Evolutionary conservation across 2,113 vertebrate genomes (phyloP), one percentile per base, ranked within the genome.

Genomic region (Orcinus orca): DNA sequence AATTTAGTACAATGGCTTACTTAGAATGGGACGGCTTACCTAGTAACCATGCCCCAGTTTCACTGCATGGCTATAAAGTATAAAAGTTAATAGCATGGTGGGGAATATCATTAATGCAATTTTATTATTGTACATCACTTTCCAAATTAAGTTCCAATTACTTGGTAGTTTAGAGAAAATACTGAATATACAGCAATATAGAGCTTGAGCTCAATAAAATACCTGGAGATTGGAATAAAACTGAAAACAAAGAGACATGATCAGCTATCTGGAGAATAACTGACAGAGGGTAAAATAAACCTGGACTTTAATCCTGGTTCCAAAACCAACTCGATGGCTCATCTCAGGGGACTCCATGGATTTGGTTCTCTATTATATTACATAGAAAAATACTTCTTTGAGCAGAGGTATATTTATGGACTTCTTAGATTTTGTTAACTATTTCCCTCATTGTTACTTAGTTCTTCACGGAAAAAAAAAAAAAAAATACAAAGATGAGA

Each of bases 111-210:
- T 97, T 97, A 95, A 93, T 96, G 55, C 33, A 79, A 68, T 96
- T 97, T 98, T 98, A 96, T 96, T 90, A 92, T 76, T 97, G 77
- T 62, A 94, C 36, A 90, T 97, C 85, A 98, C 89, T 97, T 98
- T 92, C 71, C 90, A 97, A 97, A 95, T 97, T 97, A 98, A 97
- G 92, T 53, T 96, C 87, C 92, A 97, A 94, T 95, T 97, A 97
- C 38, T 90, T 86, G n/a, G 76, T 76, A 91, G 53, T 95, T 97
- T 76, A 92, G 76, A 95, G 92, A 96, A 97, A 96, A 93, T 81
- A 85, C 58, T 82, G 81, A 95, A 60, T 85, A 88, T 41, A 71
- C 20, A 95, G 36, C 82, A 96, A 90, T 36, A 85, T 36, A 60
- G 8, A 92, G 70, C 85, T 96, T 95, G 50, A 95, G 50, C 7